Base-by-base conservation (phyloP, 1,140 invertebrate genomes). In the Drosophila pseudoananassae region DNA sequence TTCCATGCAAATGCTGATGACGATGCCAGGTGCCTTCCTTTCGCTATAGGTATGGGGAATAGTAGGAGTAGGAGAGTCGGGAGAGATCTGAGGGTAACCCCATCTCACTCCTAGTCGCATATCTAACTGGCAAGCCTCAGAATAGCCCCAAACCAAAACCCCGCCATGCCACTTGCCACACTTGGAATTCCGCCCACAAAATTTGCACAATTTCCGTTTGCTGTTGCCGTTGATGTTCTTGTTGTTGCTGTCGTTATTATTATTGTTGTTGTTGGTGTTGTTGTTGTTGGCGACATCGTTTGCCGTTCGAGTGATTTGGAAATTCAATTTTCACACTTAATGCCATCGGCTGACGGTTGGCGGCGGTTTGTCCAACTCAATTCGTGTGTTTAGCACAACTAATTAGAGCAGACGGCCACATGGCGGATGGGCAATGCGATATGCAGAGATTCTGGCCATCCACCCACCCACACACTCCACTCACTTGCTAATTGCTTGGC, bases 311-410 rank as follows among this genome's bases (percentile, higher is more conserved):
- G 82, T 85, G 82, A 85, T 85, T 87, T 87, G 78, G 69, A 85
- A 85, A 85, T 85, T 85, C 82, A 85, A 85, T 85, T 85, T 85
- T 85, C 82, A 85, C 82, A 85, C 82, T 87, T 87, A 85, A 78
- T 85, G 82, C 82, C 78, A 78, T 71, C 82, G 79, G 74, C 66
- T 68, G 46, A 59, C 69, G 43, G 59, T 40, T 55, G 40, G 40
- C 45, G 55, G 43, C 75, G 80, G 57, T 79, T 84, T 58, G 64
- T 85, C 68, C 64, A 74, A 70, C 81, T 81, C 74, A 56, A 87
- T 87, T 82, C 77, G 78, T 85, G 78, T 78, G 70, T 66, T 81
- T 87, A 74, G 69, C 69, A 59, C 78, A 87, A 85, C 82, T 85
- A 85, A 85, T 85, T 85, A 85, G 82, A 75, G 78, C 82, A 50